Evolutionary conservation across 2,888 invertebrate species (phyloP).

Genomic region (Scaptomyza flava): DNA sequence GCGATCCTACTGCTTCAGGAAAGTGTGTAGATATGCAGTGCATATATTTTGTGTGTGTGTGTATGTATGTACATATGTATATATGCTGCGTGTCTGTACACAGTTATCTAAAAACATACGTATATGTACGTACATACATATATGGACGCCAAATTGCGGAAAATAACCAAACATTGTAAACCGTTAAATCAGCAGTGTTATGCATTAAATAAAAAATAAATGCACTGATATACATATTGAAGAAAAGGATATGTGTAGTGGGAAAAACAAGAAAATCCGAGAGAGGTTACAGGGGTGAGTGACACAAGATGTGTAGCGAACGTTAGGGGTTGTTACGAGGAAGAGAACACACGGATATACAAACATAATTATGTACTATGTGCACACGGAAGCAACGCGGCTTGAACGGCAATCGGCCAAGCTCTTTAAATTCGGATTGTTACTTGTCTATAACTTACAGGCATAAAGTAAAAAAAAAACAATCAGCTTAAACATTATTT

Average conservation of each 20-base stretch:
- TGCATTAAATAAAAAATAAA: background rate
- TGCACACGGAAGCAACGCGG: slow-evolving; percentile 24
- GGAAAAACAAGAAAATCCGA: slow-evolving; percentile 8
- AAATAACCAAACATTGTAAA: background rate
- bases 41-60: background rate
- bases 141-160: background rate
- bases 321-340: slow-evolving; percentile 64
- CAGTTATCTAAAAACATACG: slow-evolving; percentile 1
- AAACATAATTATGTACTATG: background rate
- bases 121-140: too few species aligned
- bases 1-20: slow-evolving; percentile 16
- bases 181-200: background rate
- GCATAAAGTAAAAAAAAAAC: background rate
- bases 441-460: background rate
- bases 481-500: background rate
- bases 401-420: slow-evolving; percentile 14
- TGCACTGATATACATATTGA: background rate
- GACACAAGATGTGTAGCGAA: slow-evolving; percentile 46
- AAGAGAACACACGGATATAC: slow-evolving; percentile 23
- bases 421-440: background rate
- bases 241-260: slow-evolving; percentile 7
- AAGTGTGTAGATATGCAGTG: slow-evolving; percentile 11
- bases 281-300: slow-evolving; percentile 66
- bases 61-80: background rate
- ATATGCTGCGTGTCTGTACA: background rate